A percentile compares a stretch with the other conserved stretches of the same genome.
Evolutionary conservation across 2,797 vertebrate species (phyloP).

Genomic region (Epinephelus awoara): DNA sequence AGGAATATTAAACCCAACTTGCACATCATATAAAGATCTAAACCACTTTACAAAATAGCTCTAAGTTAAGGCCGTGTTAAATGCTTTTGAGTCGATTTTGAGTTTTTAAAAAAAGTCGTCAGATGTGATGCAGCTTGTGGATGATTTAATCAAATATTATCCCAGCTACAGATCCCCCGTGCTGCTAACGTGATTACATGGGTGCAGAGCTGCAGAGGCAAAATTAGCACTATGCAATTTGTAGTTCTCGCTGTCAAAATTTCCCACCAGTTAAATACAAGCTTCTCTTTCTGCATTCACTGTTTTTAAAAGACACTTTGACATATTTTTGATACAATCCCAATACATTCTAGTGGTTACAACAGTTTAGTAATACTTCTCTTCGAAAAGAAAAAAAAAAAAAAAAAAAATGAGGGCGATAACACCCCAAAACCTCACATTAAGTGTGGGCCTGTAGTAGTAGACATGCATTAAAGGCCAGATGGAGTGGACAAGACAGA

Average conservation of each 20-base stretch:
- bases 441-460: constrained; percentile 57
- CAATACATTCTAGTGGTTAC: constrained; percentile 93
- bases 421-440: constrained; percentile 67
- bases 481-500: constrained; percentile 67
- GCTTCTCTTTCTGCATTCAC: constrained; percentile 81
- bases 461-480: constrained; percentile 80
- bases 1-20: constrained; percentile 8
- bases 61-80: constrained; percentile 31
- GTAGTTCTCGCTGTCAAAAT: constrained; percentile 54
- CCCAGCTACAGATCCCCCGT: too few species aligned
- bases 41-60: constrained; percentile 16
- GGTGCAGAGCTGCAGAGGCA: constrained; percentile 33
- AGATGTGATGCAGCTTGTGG: constrained; percentile 14
- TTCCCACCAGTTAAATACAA: constrained; percentile 72
- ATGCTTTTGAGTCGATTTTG: not conserved
- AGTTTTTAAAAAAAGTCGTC: not conserved
- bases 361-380: constrained; percentile 73
- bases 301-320: constrained; percentile 82
- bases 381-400: not conserved
- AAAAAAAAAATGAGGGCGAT: constrained; percentile 58
- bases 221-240: constrained; percentile 81
- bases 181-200: constrained; percentile 26
- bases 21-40: not conserved
- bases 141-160: constrained; percentile 31
- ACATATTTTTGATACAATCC: constrained; percentile 81